Base-by-base conservation (phyloP, 2,888 invertebrate species). In the Helicoverpa assulta region DNA sequence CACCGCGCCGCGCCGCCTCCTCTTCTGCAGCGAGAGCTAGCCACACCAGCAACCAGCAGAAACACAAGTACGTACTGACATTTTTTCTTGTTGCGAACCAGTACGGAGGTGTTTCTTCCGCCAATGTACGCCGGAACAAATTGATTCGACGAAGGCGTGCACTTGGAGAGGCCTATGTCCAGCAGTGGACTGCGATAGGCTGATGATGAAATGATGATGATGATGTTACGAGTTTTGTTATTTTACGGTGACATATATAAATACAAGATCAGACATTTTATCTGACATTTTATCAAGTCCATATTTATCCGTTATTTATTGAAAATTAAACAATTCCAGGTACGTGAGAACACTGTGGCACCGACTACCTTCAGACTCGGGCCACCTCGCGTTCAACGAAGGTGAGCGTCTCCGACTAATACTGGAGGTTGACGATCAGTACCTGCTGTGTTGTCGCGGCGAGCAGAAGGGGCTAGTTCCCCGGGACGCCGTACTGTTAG, bases 401-500 rank as follows among this genome's bases (percentile, higher is more conserved):
- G 98, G 98, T 19, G 98, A 98, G 88, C 96, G 96, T 54, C 94
- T 98, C 57, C 97, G 97, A 73, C 96, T 98, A 47, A 97, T 98
- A 59, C 93, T 98, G 37, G 97, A 98, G 85, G 98, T 98, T 56
- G 98, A 98, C 89, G 97, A 96, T 85, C 97, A 97, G 84, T 97
- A 98, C 96, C 91, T 98, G 80, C 92, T 98, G 68, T 98, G 98
- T 90, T 97, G 97, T 85, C 95, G 97, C 81, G 97, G 98, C 8
- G 97, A 97, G 51, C 97, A 97, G 85, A 98, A 98, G 88, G 98
- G 98, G 70, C 95, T 98, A 52, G 98, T 98, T 53, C 98, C 98
- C 2, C 96, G 97, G 70, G 96, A 97, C 72, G 97, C 97, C 47
- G 97, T 98, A 21, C 94, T 97, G 73, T 83, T 93, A 2, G 96